Evolutionary conservation across 2,888 invertebrate species (phyloP), one percentile per base, ranked within the genome.

Genomic region (Andrena haemorrhoa): DNA sequence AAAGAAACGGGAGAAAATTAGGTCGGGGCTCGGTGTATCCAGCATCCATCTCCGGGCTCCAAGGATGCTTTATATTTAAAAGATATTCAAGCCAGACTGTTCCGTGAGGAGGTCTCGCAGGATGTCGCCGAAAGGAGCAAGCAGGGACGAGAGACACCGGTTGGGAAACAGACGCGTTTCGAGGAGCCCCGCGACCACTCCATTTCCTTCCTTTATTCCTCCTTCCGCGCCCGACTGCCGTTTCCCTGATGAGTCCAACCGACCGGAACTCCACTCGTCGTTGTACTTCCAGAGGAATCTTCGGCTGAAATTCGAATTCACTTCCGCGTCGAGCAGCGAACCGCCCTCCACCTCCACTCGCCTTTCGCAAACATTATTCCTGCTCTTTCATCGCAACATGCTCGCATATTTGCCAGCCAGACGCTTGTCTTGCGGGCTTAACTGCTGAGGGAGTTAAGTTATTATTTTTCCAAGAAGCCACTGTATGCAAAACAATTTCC

Each of bases 41-140:
- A 58, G 77, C 77, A 58, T 65, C 64, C 64, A 58, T 76, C 63
- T 75, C 26, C 12, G 63, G 56, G 49, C 53, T 35, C 20, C 64
- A 51, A 26, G 71, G 60, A 65, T 63, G 69, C 74, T 85, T 84
- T 84, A 84, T 84, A 84, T 85, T 85, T 86, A 84, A 85, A 84
- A 84, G 76, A 86, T 85, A 85, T 87, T 79, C 80, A 33, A 53
- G 72, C 20, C 64, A 60, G 51, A 51, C 64, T 60, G 51, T 75
- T 41, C 56, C 47, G 58, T 58, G 35, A 68, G 51, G 47, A 75
- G 49, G 35, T 79, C 56, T 69, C 60, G 60, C 73, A 63, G 70
- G 74, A 68, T 71, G 64, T 72, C 41, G 31, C 20, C 68, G 69
- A 60, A 64, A 56, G 65, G 60, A 76, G 31, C 61, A 63, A 33